phyloP scores from a whole-genome alignment of 2,113 vertebrate species.

The Scomber japonicus region DNA sequence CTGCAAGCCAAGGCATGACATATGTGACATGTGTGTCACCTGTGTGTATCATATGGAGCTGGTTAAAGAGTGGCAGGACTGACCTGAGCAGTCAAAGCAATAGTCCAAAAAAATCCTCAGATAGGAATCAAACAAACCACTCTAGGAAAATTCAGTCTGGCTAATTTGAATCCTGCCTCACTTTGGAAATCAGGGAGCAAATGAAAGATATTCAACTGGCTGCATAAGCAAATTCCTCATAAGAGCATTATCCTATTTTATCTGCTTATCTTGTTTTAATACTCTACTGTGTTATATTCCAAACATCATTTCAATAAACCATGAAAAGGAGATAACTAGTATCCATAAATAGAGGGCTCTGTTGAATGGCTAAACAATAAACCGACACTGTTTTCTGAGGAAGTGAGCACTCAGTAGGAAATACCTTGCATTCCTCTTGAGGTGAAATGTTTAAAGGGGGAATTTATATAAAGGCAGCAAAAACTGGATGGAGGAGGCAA shows the following conservation, averaged over 20 bases:
- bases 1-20: constrained; percentile 25
- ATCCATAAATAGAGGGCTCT: background rate
- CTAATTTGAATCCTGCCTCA: constrained; percentile 59
- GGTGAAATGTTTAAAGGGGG: constrained; percentile 31
- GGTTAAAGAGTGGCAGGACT: constrained; percentile 34
- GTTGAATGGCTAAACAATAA: constrained; percentile 10
- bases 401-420: constrained; percentile 53
- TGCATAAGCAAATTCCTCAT: constrained; percentile 12
- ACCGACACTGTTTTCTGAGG: constrained; percentile 21
- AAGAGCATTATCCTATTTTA: constrained; percentile 23
- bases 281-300: background rate
- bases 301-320: background rate
- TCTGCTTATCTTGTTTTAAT: background rate
- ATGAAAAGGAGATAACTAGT: background rate
- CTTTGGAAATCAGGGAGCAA: constrained; percentile 23
- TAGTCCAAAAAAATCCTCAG: background rate
- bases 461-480: constrained; percentile 16
- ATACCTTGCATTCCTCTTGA: constrained; percentile 65
- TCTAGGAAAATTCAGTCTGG: constrained; percentile 43
- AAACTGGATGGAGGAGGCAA: constrained; percentile 34
- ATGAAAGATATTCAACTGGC: constrained; percentile 15
- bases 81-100: constrained; percentile 35
- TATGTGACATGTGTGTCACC: background rate
- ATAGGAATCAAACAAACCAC: constrained; percentile 53
- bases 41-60: background rate